A percentile compares a stretch with the other conserved stretches of the same genome.
Conservation (phyloP, 2,888 invertebrate species). For the Drosophila borborema region DNA sequence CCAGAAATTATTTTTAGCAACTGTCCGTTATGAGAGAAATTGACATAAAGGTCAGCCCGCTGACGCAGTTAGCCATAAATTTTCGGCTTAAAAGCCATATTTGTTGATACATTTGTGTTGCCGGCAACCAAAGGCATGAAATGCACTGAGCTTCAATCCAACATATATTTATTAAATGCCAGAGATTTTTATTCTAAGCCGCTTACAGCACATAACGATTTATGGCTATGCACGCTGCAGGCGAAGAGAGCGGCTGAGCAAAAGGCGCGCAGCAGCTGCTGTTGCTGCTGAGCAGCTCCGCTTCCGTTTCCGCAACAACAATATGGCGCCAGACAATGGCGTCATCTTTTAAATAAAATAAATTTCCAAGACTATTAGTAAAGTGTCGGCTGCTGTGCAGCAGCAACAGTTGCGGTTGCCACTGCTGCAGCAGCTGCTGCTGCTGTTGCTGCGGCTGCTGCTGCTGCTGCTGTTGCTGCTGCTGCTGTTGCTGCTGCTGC, state of each 20-base stretch:
- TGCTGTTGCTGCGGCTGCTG: background rate
- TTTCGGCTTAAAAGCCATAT: background rate
- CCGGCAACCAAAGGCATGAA: background rate
- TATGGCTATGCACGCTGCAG: background rate
- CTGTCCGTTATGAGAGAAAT: background rate
- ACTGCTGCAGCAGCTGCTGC: background rate
- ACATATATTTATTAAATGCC: slow-evolving; percentile 4
- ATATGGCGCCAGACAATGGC: slow-evolving; percentile 32
- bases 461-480: background rate
- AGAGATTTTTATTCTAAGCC: slow-evolving; percentile 2
- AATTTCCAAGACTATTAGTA: slow-evolving; percentile 43
- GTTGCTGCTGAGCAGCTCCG: slow-evolving; percentile 24
- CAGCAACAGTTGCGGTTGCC: background rate
- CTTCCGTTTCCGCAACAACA: slow-evolving; percentile 38
- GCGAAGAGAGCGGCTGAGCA: background rate
- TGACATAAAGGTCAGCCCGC: background rate
- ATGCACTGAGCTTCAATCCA: background rate
- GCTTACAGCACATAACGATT: slow-evolving; percentile 10
- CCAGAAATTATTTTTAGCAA: background rate
- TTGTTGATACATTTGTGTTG: background rate
- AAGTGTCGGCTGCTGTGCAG: slow-evolving; percentile 20
- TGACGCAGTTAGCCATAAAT: background rate
- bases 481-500: background rate
- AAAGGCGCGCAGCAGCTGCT: slow-evolving; percentile 25
- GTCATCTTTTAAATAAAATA: slow-evolving; percentile 50